phyloP scores from a whole-genome alignment of 2,113 vertebrate genomes.

The Catharus fuscescens region DNA sequence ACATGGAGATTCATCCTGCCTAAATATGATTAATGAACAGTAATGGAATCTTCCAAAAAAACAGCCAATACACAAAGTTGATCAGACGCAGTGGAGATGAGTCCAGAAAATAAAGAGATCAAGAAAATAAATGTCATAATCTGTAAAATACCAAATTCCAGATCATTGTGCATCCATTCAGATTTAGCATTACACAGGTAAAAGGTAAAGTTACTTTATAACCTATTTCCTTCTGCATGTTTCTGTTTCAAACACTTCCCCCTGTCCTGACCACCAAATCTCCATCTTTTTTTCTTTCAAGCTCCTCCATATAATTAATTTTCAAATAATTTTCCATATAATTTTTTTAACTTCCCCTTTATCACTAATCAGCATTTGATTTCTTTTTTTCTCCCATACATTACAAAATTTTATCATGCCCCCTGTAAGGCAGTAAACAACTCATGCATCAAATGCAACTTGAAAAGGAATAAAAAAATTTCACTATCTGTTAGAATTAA shows the following conservation, averaged over 20 bases:
- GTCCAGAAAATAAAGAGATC: not conserved
- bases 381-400: not conserved
- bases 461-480: not conserved
- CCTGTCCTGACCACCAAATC: not conserved
- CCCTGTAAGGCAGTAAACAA: not conserved
- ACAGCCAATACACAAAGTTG: not conserved
- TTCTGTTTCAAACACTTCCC: not conserved
- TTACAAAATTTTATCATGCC: not conserved
- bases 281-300: not conserved
- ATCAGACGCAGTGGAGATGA: not conserved
- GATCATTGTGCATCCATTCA: not conserved
- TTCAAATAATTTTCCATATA: not conserved
- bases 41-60: not conserved
- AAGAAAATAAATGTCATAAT: not conserved
- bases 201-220: not conserved
- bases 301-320: not conserved
- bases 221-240: not conserved
- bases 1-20: not conserved
- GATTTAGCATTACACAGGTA: not conserved
- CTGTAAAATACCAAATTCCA: not conserved
- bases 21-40: not conserved
- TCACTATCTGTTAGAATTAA: not conserved
- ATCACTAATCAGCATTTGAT: not conserved
- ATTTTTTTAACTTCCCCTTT: not conserved
- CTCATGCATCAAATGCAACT: not conserved